Evolutionary conservation across 2,797 vertebrate genomes (phyloP).

Genomic region (Takifugu rubripes): DNA sequence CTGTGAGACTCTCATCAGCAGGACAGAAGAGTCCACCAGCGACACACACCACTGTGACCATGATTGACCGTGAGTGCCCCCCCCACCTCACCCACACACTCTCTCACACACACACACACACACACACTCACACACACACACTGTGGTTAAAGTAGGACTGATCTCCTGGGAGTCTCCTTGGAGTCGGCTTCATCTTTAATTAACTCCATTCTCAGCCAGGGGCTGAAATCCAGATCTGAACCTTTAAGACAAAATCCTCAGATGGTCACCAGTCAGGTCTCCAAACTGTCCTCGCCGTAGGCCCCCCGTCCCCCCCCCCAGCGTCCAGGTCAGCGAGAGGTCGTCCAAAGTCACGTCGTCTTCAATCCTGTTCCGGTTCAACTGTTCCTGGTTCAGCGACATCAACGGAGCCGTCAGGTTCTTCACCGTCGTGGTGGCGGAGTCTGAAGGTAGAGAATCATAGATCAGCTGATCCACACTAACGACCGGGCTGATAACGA

Average conservation of each 20-base stretch:
- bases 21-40: slow-evolving; percentile 80
- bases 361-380: slow-evolving; percentile 93
- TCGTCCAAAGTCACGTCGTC: slow-evolving; percentile 83
- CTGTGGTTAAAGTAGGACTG: not conserved
- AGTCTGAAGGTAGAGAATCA: slow-evolving; percentile 80
- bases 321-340: slow-evolving; percentile 80
- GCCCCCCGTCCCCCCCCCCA: slow-evolving; percentile 83
- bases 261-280: not conserved
- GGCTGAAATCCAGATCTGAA: no score
- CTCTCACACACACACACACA: slow-evolving; percentile 1
- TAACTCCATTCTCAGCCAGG: not conserved
- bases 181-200: not conserved
- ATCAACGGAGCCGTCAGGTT: slow-evolving; percentile 88
- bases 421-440: slow-evolving; percentile 86
- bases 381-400: slow-evolving; percentile 98
- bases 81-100: slow-evolving; percentile 54
- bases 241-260: no score
- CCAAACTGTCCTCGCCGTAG: slow-evolving; percentile 54
- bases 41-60: slow-evolving; percentile 85
- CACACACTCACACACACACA: slow-evolving; percentile 4
- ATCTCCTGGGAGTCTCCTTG: not conserved
- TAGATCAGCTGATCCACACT: no score
- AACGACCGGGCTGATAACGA: no score
- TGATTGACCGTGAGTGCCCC: slow-evolving; percentile 88
- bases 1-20: slow-evolving; percentile 83